A percentile compares a stretch with the other conserved stretches of the same genome.
Conservation (phyloP, 2,113 vertebrate species). For the Malurus cyaneus region DNA sequence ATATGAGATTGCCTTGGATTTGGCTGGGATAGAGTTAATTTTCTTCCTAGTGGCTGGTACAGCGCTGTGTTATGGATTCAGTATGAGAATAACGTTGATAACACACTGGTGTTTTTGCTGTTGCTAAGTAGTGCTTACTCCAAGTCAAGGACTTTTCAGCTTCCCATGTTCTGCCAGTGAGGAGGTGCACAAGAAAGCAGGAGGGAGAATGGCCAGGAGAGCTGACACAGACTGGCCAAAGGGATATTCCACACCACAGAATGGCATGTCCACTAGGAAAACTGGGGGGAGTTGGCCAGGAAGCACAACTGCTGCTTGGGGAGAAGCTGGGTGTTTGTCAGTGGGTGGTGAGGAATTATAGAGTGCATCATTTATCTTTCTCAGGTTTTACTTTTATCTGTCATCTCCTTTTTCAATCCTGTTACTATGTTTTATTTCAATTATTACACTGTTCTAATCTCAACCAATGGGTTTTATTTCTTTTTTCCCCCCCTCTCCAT, state of each 20-base stretch:
- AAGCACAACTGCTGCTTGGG: fast-evolving
- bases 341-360: neutral
- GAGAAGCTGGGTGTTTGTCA: neutral
- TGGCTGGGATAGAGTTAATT: constrained; percentile 4
- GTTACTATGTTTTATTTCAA: neutral
- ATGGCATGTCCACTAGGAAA: neutral
- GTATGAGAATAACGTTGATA: neutral
- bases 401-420: neutral
- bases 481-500: fast-evolving
- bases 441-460: neutral
- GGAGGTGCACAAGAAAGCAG: neutral
- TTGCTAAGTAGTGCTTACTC: constrained; percentile 21
- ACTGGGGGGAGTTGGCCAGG: neutral
- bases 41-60: neutral
- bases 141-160: constrained; percentile 16
- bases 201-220: neutral
- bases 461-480: neutral
- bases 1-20: neutral
- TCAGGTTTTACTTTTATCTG: neutral
- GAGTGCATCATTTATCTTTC: neutral
- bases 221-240: neutral
- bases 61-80: neutral
- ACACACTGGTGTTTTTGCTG: constrained; percentile 17
- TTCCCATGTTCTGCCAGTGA: neutral
- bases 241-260: neutral